A percentile compares a stretch with the other conserved stretches of the same genome.
These are phyloP conservation scores for Desoria tigrina DNA, from an alignment of 2,888 invertebrate species.

Conservation along the genomic window DNA sequence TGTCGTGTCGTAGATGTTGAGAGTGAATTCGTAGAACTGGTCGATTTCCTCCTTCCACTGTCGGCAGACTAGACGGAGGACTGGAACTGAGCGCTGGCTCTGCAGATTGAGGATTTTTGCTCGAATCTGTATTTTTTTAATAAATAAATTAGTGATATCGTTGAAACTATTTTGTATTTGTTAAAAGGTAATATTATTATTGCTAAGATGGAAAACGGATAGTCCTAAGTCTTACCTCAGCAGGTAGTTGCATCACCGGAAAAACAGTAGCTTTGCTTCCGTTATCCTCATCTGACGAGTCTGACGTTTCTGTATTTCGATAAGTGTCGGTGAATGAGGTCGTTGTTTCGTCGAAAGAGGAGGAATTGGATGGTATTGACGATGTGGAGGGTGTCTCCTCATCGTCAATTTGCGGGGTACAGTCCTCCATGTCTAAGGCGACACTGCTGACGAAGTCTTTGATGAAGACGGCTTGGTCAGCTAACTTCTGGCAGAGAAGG, in stretches of 20 bases:
- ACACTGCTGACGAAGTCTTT: constrained; percentile 33
- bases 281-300: constrained; percentile 13
- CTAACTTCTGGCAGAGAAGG: constrained; percentile 44
- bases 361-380: constrained; percentile 14
- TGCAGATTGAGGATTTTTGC: constrained; percentile 45
- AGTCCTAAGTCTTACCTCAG: too few relatives aligned
- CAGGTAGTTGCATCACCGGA: constrained; percentile 40
- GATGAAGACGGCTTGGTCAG: constrained; percentile 39
- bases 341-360: constrained; percentile 8
- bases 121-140: constrained; percentile 41
- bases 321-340: constrained; percentile 17
- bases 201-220: too few relatives aligned
- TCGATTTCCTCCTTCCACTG: constrained; percentile 45
- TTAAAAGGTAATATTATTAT: background rate
- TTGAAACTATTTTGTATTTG: background rate
- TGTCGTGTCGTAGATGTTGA: constrained; percentile 45
- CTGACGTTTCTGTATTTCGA: background rate
- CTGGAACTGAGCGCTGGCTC: constrained; percentile 36
- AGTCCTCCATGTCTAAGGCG: constrained; percentile 14
- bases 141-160: too few relatives aligned
- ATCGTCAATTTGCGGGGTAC: constrained; percentile 13
- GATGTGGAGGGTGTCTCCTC: constrained; percentile 18
- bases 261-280: constrained; percentile 13
- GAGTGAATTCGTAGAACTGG: constrained; percentile 43
- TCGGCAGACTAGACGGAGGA: constrained; percentile 35